phyloP scores from a whole-genome alignment of 2,113 vertebrate genomes.

The Spilogale gracilis region DNA sequence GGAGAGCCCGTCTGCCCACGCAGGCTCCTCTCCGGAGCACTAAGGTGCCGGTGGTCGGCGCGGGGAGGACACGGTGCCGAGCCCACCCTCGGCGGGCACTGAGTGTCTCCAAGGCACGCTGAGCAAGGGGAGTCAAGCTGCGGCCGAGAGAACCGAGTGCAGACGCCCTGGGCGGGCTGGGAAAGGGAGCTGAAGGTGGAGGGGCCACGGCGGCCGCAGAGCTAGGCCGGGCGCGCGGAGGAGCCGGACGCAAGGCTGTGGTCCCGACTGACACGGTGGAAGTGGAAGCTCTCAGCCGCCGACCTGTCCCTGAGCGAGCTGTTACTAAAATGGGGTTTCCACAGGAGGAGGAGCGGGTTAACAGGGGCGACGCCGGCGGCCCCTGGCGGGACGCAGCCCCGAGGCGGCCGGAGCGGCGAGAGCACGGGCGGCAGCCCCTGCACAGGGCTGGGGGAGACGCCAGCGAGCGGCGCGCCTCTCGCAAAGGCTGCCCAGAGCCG shows the following conservation, averaged over 20 bases:
- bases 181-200: background rate
- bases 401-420: background rate
- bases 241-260: background rate
- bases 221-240: fast-evolving
- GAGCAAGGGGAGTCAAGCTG: background rate
- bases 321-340: background rate
- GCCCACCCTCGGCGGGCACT: too few relatives aligned
- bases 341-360: too few relatives aligned
- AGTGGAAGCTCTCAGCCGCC: background rate
- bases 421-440: background rate
- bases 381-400: background rate
- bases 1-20: too few relatives aligned
- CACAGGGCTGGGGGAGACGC: background rate
- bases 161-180: background rate
- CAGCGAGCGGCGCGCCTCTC: background rate
- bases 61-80: background rate
- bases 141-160: background rate
- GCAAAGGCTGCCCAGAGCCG: background rate
- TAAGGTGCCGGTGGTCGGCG: background rate
- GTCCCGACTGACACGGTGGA: background rate
- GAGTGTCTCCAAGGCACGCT: too few relatives aligned
- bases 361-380: fast-evolving
- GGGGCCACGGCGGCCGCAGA: background rate
- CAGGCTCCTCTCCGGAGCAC: background rate
- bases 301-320: background rate